These are phyloP conservation scores for Falco punctatus DNA, from an alignment of 2,113 vertebrate genomes.

Conservation along the genomic window DNA sequence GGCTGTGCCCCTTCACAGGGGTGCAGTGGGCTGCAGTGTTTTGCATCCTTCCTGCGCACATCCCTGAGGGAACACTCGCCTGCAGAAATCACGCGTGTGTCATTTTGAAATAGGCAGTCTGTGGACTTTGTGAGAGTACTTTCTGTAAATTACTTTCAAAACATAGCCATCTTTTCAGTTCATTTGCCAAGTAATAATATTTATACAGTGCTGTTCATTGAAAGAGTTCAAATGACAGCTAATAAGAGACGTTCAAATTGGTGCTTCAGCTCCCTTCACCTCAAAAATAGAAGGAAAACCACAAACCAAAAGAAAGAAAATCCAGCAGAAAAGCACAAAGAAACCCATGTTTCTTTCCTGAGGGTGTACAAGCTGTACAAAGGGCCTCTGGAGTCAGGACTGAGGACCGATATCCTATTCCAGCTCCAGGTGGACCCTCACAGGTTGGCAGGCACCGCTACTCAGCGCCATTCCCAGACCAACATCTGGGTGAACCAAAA, in stretches of 20 bases:
- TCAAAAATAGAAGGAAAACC: neutral
- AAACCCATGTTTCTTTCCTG: neutral
- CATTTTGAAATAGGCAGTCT: neutral
- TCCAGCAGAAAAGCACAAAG: neutral
- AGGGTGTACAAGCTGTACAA: neutral
- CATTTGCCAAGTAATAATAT: neutral
- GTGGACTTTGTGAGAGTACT: neutral
- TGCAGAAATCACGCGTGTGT: neutral
- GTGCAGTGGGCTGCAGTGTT: rapidly evolving
- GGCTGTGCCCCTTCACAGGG: neutral
- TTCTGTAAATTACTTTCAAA: neutral
- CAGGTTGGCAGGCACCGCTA: neutral
- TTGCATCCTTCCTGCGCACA: neutral
- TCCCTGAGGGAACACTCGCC: neutral
- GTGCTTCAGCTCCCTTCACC: neutral
- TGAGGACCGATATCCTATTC: neutral
- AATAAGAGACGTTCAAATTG: neutral
- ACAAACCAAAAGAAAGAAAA: neutral
- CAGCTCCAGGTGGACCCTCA: neutral
- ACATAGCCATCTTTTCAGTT: neutral
- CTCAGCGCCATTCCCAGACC: neutral
- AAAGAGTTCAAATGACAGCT: neutral
- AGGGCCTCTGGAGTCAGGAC: neutral
- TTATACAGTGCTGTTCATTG: neutral
- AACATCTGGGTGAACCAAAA: neutral